A percentile compares a stretch with the other conserved stretches of the same genome.
Evolutionary conservation across 2,888 invertebrate species (phyloP).

Genomic region (Scaeva pyrastri): DNA sequence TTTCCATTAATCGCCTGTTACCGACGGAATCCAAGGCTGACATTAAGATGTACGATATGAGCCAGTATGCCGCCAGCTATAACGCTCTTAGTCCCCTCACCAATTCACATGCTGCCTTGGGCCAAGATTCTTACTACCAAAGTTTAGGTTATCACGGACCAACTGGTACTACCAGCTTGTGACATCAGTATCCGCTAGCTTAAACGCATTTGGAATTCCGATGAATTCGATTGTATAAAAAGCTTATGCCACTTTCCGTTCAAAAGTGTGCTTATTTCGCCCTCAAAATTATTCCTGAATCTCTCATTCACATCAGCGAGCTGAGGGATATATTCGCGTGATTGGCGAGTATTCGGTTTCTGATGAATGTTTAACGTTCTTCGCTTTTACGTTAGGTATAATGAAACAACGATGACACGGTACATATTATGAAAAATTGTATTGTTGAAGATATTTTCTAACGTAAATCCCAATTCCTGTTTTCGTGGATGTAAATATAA

Average conservation of each 20-base stretch:
- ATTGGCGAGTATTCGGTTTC: slow-evolving; percentile 50
- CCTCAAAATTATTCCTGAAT: slow-evolving; percentile 63
- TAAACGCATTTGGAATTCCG: slow-evolving; percentile 85
- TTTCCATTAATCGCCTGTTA: slow-evolving; percentile 96
- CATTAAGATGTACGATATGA: slow-evolving; percentile 96
- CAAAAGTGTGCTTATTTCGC: slow-evolving; percentile 50
- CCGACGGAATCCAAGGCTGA: slow-evolving; percentile 95
- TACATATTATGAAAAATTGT: slow-evolving; percentile 35
- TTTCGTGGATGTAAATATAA: slow-evolving; percentile 59
- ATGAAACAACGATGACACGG: slow-evolving; percentile 53
- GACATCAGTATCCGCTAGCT: slow-evolving; percentile 94
- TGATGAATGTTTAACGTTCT: slow-evolving; percentile 45
- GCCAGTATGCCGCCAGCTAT: slow-evolving; percentile 86
- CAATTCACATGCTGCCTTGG: slow-evolving; percentile 87
- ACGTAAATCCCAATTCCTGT: slow-evolving; percentile 41
- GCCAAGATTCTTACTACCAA: slow-evolving; percentile 93
- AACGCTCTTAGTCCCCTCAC: slow-evolving; percentile 87
- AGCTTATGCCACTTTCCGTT: slow-evolving; percentile 53
- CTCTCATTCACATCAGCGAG: slow-evolving; percentile 57
- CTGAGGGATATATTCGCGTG: slow-evolving; percentile 44
- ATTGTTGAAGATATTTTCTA: slow-evolving; percentile 46
- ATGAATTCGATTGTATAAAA: slow-evolving; percentile 59
- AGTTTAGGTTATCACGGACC: slow-evolving; percentile 90
- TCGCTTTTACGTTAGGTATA: slow-evolving; percentile 43
- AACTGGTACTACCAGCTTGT: slow-evolving; percentile 92